Evolutionary conservation across 2,888 invertebrate species (phyloP).

Genomic region (Prenolepis imparis): DNA sequence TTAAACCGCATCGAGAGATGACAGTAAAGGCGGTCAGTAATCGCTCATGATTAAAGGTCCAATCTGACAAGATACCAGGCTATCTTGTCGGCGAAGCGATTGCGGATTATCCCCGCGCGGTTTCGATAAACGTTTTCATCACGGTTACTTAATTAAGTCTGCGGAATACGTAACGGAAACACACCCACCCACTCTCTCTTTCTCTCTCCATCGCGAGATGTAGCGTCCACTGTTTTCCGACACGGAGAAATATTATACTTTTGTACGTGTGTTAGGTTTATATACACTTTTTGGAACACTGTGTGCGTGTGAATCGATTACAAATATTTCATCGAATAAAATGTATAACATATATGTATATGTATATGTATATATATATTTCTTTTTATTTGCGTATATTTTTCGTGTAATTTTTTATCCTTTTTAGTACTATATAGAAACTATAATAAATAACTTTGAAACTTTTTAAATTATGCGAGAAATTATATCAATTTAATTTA

Average conservation of each 20-base stretch:
- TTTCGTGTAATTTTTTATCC: not conserved
- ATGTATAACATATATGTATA: not conserved
- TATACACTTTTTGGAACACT: not conserved
- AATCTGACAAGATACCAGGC: slow-evolving; percentile 49
- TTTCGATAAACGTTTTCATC: slow-evolving; percentile 59
- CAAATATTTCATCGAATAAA: not conserved
- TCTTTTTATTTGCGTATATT: not conserved
- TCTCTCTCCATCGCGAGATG: not conserved
- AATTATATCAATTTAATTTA: not conserved
- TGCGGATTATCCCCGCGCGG: slow-evolving; percentile 82
- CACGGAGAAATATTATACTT: not conserved
- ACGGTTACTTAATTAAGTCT: slow-evolving; percentile 44
- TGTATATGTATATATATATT: too few species aligned
- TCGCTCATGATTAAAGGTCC: slow-evolving; percentile 77
- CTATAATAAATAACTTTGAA: not conserved
- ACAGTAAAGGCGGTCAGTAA: slow-evolving; percentile 78
- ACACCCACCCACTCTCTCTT: not conserved
- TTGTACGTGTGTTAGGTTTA: not conserved
- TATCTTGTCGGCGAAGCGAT: slow-evolving; percentile 77
- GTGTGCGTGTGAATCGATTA: not conserved
- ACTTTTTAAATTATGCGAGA: not conserved
- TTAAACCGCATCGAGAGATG: slow-evolving; percentile 79
- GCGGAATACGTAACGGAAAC: not conserved
- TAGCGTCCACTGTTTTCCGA: not conserved
- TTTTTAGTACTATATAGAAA: not conserved